Conservation (phyloP, 2,888 invertebrate genomes). For the Platycheirus albimanus region DNA sequence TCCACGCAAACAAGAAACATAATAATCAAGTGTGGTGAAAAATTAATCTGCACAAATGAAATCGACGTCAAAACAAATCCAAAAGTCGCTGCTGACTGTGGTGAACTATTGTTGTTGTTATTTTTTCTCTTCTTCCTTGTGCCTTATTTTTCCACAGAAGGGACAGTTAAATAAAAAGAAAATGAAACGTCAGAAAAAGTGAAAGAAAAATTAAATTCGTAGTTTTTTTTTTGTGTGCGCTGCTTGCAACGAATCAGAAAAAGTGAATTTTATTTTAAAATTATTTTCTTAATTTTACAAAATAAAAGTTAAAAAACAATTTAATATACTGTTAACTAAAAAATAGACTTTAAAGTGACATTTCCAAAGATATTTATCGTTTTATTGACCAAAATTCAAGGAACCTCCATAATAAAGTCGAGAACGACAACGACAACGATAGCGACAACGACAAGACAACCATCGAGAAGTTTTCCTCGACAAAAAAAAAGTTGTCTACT, state of each 20-base stretch:
- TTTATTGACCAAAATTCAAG: constrained; percentile 37
- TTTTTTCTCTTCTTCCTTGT: constrained; percentile 23
- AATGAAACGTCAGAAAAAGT: constrained; percentile 72
- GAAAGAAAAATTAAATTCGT: constrained; percentile 68
- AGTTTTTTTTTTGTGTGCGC: constrained; percentile 62
- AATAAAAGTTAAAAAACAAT: constrained; percentile 23
- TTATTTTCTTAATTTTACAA: constrained; percentile 17
- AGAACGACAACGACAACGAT: too few species aligned
- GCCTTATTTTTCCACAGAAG: constrained; percentile 19
- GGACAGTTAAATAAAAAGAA: constrained; percentile 42
- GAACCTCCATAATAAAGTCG: constrained; percentile 12
- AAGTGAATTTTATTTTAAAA: constrained; percentile 43
- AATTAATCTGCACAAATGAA: background rate
- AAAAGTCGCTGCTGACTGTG: background rate
- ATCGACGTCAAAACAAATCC: constrained; percentile 58
- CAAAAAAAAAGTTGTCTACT: constrained; percentile 22
- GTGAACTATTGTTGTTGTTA: constrained; percentile 62
- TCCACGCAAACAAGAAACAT: too few species aligned
- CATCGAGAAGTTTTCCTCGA: constrained; percentile 65
- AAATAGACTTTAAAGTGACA: background rate
- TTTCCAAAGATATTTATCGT: constrained; percentile 16
- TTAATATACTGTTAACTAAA: background rate
- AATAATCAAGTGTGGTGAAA: constrained; percentile 46
- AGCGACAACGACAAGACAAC: constrained; percentile 10
- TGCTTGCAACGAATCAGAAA: constrained; percentile 56